Conservation (phyloP, 2,113 vertebrate genomes). For the Rhinoderma darwinii region DNA sequence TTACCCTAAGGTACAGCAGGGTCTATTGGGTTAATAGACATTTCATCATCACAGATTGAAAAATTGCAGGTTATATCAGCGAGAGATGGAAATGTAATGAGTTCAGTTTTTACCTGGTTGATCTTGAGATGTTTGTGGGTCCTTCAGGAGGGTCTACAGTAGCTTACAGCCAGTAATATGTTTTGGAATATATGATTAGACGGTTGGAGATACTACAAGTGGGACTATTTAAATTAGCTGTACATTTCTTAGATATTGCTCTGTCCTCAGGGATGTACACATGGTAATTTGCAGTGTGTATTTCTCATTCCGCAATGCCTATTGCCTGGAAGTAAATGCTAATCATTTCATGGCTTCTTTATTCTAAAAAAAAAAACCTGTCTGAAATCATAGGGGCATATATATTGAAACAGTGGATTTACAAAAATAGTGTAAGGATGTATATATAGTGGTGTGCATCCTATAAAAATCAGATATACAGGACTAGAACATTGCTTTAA, state of each 20-base stretch:
- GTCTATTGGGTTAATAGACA: slow-evolving; percentile 1
- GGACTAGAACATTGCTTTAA: not conserved
- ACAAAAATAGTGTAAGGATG: not conserved
- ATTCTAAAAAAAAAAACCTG: not conserved
- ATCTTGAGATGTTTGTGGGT: slow-evolving; percentile 13
- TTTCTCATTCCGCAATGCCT: not conserved
- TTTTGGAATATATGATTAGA: not conserved
- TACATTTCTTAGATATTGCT: not conserved
- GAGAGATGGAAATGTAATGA: not conserved
- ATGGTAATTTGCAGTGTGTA: not conserved
- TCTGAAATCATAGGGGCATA: not conserved
- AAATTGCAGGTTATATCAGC: not conserved
- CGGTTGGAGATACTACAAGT: not conserved
- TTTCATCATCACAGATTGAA: not conserved
- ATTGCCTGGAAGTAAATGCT: not conserved
- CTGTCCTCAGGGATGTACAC: not conserved
- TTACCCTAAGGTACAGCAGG: not conserved
- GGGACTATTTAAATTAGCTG: not conserved
- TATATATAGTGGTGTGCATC: not conserved
- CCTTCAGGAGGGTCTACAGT: not conserved
- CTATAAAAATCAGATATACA: not conserved
- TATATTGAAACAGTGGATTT: not conserved
- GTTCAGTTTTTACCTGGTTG: not conserved
- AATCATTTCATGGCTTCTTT: not conserved
- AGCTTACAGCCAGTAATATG: not conserved